Evolutionary conservation across 1,140 invertebrate genomes (phyloP), one percentile per base, ranked within the genome.

Genomic region (Lutraria rhynchaena): DNA sequence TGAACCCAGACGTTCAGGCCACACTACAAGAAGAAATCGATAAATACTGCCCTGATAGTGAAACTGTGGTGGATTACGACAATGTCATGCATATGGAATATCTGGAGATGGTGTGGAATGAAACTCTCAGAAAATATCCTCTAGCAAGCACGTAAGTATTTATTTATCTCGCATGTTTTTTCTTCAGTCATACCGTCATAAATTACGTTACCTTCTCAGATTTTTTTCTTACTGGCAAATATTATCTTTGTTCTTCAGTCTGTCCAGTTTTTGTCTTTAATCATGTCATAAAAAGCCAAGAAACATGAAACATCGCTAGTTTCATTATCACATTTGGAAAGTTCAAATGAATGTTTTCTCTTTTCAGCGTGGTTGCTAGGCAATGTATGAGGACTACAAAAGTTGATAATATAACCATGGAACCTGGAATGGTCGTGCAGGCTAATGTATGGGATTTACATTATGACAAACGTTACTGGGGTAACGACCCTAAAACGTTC

Each of bases 1-100:
- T 84, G 11, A 91, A 94, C 86, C 92, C 87, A 24, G 89, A 93
- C 11, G 88, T 93, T 46, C 94, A 94, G 82, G 86, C 92, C 15
- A 89, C 86, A 71, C 82, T 94, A 3, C 91, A 93, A 53, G 60
- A 91, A 19, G 93, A 94, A 85, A 87, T 93, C 29, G 86, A 88
- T 57, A 51, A 84, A 67, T 73, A 84, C 41, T 87, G 85, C 37
- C 85, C 85, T 13, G 69, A 83, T 37, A 67, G 87, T 74, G 87
- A 63, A 33, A 55, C 60, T 57, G 44, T 31, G 19, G 58, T 55
- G 1, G 78, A 73, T 53, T 81, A 81, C 24, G 86, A 89, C 31
- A 83, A 80, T 44, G 73, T 88, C 2, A 78, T 83, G 67, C 82
- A 87, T 55, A 83, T 91, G 81, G 86, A 87, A 71, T 91, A 89